Evolutionary conservation across 2,888 invertebrate genomes (phyloP).

Genomic region (Sycophila texana): DNA sequence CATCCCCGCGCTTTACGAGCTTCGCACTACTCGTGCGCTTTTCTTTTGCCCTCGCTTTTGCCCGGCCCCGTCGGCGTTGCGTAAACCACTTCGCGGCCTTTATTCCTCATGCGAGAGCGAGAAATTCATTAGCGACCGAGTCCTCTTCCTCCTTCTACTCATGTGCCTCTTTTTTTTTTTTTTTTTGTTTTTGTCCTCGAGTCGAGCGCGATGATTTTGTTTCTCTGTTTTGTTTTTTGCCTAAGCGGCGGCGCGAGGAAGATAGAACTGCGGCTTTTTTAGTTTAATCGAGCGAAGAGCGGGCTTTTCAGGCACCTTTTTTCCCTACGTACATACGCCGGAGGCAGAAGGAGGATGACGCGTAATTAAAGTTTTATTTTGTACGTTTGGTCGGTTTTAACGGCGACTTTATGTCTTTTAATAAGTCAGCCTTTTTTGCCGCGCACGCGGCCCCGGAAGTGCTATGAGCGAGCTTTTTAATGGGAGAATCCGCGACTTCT

Average conservation of each 20-base stretch:
- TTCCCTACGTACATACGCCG: background rate
- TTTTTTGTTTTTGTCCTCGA: background rate
- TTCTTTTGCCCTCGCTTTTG: conserved; percentile 6
- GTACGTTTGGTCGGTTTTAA: conserved; percentile 39
- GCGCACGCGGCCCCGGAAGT: background rate
- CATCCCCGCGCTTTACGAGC: conserved; percentile 46
- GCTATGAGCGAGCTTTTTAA: background rate
- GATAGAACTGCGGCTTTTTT: conserved; percentile 2
- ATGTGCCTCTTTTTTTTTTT: conserved; percentile 2
- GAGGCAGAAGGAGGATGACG: conserved; percentile 26
- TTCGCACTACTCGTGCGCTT: conserved; percentile 22
- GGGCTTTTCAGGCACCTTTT: conserved; percentile 23
- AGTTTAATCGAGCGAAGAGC: conserved; percentile 48
- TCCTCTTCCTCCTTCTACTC: conserved; percentile 6
- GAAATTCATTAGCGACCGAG: conserved; percentile 52
- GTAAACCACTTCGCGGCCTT: conserved; percentile 38
- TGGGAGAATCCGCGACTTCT: conserved; percentile 6
- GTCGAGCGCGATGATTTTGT: conserved; percentile 28
- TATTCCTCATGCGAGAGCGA: conserved; percentile 36
- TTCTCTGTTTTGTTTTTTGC: conserved; percentile 18
- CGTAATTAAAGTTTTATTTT: conserved; percentile 53
- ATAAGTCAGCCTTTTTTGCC: conserved; percentile 42
- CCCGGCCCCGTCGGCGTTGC: conserved; percentile 5
- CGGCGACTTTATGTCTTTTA: conserved; percentile 53
- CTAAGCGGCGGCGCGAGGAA: conserved; percentile 15